Evolutionary conservation across 2,888 invertebrate species (phyloP).

Genomic region (Trichacis sp.): DNA sequence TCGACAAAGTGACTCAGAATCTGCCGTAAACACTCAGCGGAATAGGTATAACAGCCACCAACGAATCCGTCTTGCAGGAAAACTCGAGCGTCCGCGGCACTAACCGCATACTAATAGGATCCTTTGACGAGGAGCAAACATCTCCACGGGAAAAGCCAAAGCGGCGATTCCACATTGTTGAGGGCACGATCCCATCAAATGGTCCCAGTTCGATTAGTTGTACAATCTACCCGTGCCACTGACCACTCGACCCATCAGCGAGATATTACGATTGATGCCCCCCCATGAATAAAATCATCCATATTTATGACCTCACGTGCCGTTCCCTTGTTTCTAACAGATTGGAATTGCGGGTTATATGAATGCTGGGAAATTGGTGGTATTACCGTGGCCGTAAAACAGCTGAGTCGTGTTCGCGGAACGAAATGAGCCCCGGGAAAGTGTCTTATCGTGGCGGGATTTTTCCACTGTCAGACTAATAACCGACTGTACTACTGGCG

Average conservation of each 20-base stretch:
- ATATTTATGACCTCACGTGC: not conserved
- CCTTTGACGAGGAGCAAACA: conserved; percentile 60
- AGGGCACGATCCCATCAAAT: conserved; percentile 29
- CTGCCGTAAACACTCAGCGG: no score
- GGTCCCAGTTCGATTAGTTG: conserved; percentile 22
- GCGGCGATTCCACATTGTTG: conserved; percentile 21
- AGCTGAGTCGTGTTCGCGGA: no score
- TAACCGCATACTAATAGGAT: conserved; percentile 57
- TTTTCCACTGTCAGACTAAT: not conserved
- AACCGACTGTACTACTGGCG: no score
- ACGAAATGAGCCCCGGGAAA: not conserved
- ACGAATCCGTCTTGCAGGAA: conserved; percentile 23
- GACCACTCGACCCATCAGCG: no score
- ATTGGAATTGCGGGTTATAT: not conserved
- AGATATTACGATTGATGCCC: conserved; percentile 9
- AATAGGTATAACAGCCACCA: conserved; percentile 31
- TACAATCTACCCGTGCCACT: no score
- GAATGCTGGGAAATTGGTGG: not conserved
- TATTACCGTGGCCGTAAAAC: not conserved
- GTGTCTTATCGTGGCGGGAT: no score
- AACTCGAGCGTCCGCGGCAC: conserved; percentile 40
- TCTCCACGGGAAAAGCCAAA: conserved; percentile 49
- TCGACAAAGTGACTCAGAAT: conserved; percentile 25
- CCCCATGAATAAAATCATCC: conserved; percentile 2
- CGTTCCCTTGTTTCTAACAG: not conserved